A percentile compares a stretch with the other conserved stretches of the same genome.
These are phyloP conservation scores for Morone saxatilis DNA, from an alignment of 2,113 vertebrate genomes.

Conservation along the genomic window DNA sequence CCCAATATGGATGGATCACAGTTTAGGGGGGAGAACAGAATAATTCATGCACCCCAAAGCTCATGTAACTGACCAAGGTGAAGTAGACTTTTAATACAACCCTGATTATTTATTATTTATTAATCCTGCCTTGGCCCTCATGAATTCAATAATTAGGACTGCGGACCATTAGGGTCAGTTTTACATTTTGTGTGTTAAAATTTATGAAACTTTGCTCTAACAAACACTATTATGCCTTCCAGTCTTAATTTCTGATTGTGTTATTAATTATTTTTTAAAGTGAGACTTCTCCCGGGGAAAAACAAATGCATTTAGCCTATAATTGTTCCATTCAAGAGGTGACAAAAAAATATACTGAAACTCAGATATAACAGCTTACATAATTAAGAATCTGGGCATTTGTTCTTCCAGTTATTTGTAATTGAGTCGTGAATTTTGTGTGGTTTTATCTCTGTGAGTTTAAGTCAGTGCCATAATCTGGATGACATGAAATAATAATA, in stretches of 20 bases:
- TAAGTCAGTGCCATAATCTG: not conserved
- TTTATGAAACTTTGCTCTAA: constrained; percentile 22
- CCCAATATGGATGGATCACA: constrained; percentile 49
- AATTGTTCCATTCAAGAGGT: constrained; percentile 38
- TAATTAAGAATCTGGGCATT: constrained; percentile 19
- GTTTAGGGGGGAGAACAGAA: constrained; percentile 37
- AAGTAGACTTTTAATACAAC: constrained; percentile 53
- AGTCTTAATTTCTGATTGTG: constrained; percentile 6
- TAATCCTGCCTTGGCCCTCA: constrained; percentile 27
- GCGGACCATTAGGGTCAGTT: constrained; percentile 15
- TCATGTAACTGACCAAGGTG: constrained; percentile 51
- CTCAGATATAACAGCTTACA: constrained; percentile 2
- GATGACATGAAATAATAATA: not conserved
- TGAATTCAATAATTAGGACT: constrained; percentile 52
- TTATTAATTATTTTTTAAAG: constrained; percentile 46
- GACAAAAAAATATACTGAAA: constrained; percentile 15
- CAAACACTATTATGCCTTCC: constrained; percentile 17
- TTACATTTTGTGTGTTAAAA: constrained; percentile 33
- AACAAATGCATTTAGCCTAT: constrained; percentile 15
- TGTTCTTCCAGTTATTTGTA: not conserved
- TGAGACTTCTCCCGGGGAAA: constrained; percentile 11
- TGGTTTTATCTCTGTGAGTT: not conserved
- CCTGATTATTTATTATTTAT: constrained; percentile 62
- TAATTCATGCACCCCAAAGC: constrained; percentile 58
- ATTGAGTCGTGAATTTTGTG: not conserved